phyloP scores from a whole-genome alignment of 2,797 vertebrate genomes.

The Decapterus maruadsi region DNA sequence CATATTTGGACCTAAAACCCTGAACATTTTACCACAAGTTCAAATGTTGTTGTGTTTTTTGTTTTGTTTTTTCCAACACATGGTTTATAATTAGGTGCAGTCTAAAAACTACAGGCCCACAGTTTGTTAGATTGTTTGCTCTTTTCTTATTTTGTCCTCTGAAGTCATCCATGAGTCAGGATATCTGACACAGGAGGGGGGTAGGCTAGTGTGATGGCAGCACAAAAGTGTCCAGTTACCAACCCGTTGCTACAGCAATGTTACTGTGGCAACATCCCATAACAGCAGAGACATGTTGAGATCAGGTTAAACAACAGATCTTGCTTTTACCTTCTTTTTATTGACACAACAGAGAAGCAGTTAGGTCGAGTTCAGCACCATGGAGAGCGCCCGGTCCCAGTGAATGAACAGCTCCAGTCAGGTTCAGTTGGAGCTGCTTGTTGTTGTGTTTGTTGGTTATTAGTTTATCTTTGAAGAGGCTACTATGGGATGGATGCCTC shows the following conservation, averaged over 20 bases:
- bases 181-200: constrained; percentile 81
- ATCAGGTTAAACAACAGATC: constrained; percentile 52
- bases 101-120: background rate
- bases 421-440: background rate
- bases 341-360: constrained; percentile 15
- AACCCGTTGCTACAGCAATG: constrained; percentile 74
- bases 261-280: constrained; percentile 71
- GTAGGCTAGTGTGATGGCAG: constrained; percentile 69
- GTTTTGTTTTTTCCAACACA: background rate
- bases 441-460: background rate
- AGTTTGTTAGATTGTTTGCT: background rate
- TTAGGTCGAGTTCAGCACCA: constrained; percentile 80
- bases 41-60: too few species aligned
- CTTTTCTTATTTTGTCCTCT: constrained; percentile 14
- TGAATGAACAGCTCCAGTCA: background rate
- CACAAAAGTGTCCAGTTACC: constrained; percentile 79
- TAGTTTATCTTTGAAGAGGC: background rate
- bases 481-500: constrained; percentile 39
- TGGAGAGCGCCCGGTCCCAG: constrained; percentile 72
- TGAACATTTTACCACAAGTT: background rate
- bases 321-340: background rate
- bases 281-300: constrained; percentile 53
- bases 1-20: background rate
- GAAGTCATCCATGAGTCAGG: constrained; percentile 57
- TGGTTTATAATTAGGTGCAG: constrained; percentile 1